Evolutionary conservation across 2,113 vertebrate genomes (phyloP).

Genomic region (Mesitornis unicolor): DNA sequence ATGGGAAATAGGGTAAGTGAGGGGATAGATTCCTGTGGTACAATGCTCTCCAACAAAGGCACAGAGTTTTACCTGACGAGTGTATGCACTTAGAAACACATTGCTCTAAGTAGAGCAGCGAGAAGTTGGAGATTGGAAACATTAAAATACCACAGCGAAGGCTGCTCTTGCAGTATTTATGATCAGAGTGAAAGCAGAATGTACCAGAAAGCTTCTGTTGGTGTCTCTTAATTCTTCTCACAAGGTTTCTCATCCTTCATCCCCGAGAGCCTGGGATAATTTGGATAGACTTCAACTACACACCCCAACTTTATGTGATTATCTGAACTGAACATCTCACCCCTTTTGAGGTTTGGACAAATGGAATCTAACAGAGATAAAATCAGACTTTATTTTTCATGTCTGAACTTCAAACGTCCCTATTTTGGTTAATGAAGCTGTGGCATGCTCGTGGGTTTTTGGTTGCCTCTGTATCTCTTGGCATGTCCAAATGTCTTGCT

Average conservation of each 20-base stretch:
- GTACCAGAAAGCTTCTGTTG: slow-evolving; percentile 50
- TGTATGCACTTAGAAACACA: not conserved
- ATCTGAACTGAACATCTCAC: slow-evolving; percentile 64
- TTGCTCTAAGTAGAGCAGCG: slow-evolving; percentile 21
- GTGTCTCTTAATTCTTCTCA: slow-evolving; percentile 48
- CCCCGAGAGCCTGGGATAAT: slow-evolving; percentile 24
- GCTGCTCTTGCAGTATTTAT: slow-evolving; percentile 63
- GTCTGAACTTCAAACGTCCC: slow-evolving; percentile 54
- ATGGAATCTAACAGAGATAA: slow-evolving; percentile 53
- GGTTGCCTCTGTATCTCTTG: not conserved
- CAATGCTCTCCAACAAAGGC: not conserved
- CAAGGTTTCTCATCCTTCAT: slow-evolving; percentile 30
- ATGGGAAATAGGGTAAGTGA: not conserved
- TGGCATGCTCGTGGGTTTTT: not conserved
- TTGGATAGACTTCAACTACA: slow-evolving; percentile 51
- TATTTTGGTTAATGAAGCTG: slow-evolving; percentile 48
- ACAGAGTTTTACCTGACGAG: not conserved
- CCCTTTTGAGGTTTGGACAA: slow-evolving; percentile 61
- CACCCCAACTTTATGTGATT: slow-evolving; percentile 47
- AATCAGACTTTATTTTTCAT: slow-evolving; percentile 56
- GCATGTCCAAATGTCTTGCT: not conserved
- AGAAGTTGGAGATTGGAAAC: slow-evolving; percentile 23
- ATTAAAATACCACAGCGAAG: slow-evolving; percentile 60
- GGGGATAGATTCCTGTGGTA: not conserved
- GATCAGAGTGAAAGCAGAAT: slow-evolving; percentile 46